Percentiles rank a stretch among this genome's conserved stretches.
phyloP scores from a whole-genome alignment of 2,888 invertebrate genomes.

The Metellina segmentata region DNA sequence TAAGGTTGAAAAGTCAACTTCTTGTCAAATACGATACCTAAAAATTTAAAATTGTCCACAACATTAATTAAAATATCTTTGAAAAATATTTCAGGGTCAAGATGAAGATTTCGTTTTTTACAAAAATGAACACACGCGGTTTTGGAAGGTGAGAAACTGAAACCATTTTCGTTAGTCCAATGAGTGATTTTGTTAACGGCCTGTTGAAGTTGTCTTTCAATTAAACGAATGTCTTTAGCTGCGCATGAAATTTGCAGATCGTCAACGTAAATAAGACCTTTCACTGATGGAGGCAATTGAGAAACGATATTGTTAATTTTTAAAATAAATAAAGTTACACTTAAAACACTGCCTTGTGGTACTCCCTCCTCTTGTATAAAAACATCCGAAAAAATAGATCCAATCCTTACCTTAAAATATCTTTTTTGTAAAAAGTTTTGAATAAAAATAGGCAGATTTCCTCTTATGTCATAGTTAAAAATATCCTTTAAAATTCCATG shows the following conservation, averaged over 20 bases:
- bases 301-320: not conserved
- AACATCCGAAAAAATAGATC: not conserved
- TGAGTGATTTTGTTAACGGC: not conserved
- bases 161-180: not conserved
- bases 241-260: slow-evolving; percentile 15
- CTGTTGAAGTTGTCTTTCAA: too few relatives aligned
- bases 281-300: not conserved
- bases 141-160: not conserved
- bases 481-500: slow-evolving; percentile 1
- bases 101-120: not conserved
- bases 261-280: not conserved
- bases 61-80: too few relatives aligned
- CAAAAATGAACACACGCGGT: not conserved
- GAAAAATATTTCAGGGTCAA: not conserved
- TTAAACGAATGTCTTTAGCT: too few relatives aligned
- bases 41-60: too few relatives aligned
- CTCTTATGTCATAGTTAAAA: not conserved
- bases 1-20: too few relatives aligned
- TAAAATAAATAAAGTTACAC: not conserved
- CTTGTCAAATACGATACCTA: too few relatives aligned
- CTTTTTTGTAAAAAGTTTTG: not conserved
- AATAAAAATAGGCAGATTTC: not conserved
- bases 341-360: not conserved
- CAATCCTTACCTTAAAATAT: not conserved
- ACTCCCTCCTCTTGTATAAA: not conserved